Evolutionary conservation across 92 coral and sea anemone genomes (phyloP).

Genomic region (Blastomussa wellsi): DNA sequence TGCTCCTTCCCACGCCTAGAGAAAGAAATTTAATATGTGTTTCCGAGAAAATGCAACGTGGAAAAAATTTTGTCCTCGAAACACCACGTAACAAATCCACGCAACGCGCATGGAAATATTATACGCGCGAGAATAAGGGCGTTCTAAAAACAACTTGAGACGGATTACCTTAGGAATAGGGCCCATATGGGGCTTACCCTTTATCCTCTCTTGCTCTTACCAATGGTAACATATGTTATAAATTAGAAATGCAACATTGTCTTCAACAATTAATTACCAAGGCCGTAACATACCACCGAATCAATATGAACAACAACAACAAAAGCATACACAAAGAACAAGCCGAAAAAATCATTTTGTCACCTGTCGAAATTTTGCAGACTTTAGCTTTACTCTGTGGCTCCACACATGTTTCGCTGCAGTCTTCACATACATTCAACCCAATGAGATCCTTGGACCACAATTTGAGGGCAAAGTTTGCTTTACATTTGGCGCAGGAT

Average conservation of each 20-base stretch:
- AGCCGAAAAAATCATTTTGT: not conserved
- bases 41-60: too few species aligned
- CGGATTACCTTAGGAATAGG: too few species aligned
- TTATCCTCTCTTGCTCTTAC: too few species aligned
- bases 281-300: not conserved
- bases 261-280: not conserved
- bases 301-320: not conserved
- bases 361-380: constrained; percentile 16
- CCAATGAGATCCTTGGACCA: not conserved
- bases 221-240: too few species aligned
- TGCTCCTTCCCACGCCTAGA: too few species aligned
- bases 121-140: too few species aligned
- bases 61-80: too few species aligned
- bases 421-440: not conserved
- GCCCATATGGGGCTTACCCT: too few species aligned
- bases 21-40: too few species aligned
- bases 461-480: constrained; percentile 4
- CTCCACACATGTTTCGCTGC: constrained; percentile 10
- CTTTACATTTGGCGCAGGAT: not conserved
- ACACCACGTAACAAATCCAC: too few species aligned
- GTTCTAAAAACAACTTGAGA: too few species aligned
- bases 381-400: not conserved
- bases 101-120: too few species aligned
- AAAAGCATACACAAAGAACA: not conserved
- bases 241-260: not conserved